Percentiles rank a stretch among this genome's conserved stretches.
Evolutionary conservation across 2,797 vertebrate genomes (phyloP).

Genomic region (Coreius guichenoti): DNA sequence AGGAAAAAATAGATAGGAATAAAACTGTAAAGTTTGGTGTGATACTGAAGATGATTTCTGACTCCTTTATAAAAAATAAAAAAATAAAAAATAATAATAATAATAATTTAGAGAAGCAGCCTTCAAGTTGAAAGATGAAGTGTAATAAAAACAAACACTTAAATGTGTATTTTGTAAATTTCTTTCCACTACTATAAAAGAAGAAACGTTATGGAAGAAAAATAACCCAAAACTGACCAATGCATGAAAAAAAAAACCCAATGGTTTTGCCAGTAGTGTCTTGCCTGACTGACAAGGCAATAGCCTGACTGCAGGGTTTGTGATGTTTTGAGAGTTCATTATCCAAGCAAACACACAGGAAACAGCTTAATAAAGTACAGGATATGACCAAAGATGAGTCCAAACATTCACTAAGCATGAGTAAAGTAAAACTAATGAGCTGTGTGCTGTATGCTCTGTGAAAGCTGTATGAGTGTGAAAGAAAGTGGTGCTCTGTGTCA

Average conservation of each 20-base stretch:
- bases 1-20: too few species aligned
- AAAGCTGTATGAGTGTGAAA: neutral
- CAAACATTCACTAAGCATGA: neutral
- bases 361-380: neutral
- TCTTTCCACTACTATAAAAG: neutral
- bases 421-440: neutral
- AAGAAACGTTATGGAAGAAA: neutral
- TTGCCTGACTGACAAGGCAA: neutral
- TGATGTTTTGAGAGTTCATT: neutral
- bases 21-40: too few species aligned
- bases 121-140: neutral
- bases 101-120: neutral
- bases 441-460: neutral
- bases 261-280: neutral
- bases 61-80: too few species aligned
- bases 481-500: neutral
- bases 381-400: slow-evolving; percentile 12
- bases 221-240: neutral
- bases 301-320: neutral
- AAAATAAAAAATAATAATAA: too few species aligned
- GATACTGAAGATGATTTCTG: too few species aligned
- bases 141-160: neutral
- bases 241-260: neutral
- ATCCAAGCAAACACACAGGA: neutral
- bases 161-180: neutral